phyloP scores from a whole-genome alignment of 2,797 vertebrate genomes.

The Nothura maculosa region DNA sequence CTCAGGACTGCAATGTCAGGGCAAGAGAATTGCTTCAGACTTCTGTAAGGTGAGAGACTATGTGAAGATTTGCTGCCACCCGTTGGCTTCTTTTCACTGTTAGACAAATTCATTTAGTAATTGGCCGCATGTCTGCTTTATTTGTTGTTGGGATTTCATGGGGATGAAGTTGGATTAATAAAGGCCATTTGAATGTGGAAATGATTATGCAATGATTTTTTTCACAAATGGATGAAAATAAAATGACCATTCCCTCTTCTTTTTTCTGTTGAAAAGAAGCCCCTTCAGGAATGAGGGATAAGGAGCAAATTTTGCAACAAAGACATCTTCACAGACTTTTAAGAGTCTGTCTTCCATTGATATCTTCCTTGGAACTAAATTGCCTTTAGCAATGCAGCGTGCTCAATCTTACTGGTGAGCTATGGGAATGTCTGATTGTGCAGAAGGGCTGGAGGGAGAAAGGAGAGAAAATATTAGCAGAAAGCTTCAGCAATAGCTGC shows the following conservation, averaged over 20 bases:
- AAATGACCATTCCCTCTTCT: not conserved
- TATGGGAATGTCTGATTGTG: not conserved
- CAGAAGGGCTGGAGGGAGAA: no score
- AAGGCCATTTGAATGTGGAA: not conserved
- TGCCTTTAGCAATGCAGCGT: not conserved
- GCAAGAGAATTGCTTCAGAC: not conserved
- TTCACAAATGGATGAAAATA: not conserved
- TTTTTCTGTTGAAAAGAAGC: not conserved
- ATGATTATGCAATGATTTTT: not conserved
- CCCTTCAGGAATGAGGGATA: not conserved
- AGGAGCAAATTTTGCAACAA: not conserved
- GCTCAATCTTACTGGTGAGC: rapidly evolving
- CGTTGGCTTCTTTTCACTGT: not conserved
- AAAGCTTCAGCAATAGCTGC: no score
- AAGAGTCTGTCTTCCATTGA: not conserved
- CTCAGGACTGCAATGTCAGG: not conserved
- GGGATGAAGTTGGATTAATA: not conserved
- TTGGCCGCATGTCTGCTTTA: not conserved
- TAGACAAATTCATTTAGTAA: not conserved
- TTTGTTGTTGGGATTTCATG: not conserved
- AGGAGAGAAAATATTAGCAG: no score
- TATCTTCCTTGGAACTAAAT: not conserved
- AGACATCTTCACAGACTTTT: not conserved
- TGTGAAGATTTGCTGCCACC: not conserved
- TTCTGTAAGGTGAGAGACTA: not conserved